Conservation (phyloP, 2,113 vertebrate genomes). For the Pachycephala philippinensis region DNA sequence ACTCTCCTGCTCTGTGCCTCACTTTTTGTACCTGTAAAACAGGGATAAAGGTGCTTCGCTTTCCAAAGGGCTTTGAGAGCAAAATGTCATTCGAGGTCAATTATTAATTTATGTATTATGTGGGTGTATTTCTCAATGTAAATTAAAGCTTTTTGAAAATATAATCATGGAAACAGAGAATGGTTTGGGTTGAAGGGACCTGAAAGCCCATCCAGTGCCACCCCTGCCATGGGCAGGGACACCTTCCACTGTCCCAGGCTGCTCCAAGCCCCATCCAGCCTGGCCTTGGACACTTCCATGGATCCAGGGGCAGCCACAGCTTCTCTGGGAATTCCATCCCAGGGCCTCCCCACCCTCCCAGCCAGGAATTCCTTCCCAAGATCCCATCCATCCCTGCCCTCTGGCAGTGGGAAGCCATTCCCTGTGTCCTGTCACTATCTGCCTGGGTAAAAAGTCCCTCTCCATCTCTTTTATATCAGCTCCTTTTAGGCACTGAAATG, state of each 20-base stretch:
- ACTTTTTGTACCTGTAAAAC: not conserved
- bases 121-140: not conserved
- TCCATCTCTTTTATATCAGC: not conserved
- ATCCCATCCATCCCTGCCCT: not conserved
- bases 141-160: not conserved
- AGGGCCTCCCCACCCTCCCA: not conserved
- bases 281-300: not conserved
- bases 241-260: fast-evolving
- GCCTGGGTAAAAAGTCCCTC: not conserved
- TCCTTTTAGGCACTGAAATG: not conserved
- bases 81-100: not conserved
- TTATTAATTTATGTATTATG: fast-evolving
- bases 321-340: fast-evolving
- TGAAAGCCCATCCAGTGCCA: not conserved
- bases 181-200: not conserved
- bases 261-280: not conserved
- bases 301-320: not conserved
- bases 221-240: too few relatives aligned
- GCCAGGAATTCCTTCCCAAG: not conserved
- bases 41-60: not conserved
- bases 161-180: too few relatives aligned
- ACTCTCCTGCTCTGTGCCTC: not conserved
- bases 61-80: not conserved
- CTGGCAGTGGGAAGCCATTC: not conserved
- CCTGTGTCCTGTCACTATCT: not conserved